Conservation (phyloP, 2,888 invertebrate species). For the Monopis laevigella region DNA sequence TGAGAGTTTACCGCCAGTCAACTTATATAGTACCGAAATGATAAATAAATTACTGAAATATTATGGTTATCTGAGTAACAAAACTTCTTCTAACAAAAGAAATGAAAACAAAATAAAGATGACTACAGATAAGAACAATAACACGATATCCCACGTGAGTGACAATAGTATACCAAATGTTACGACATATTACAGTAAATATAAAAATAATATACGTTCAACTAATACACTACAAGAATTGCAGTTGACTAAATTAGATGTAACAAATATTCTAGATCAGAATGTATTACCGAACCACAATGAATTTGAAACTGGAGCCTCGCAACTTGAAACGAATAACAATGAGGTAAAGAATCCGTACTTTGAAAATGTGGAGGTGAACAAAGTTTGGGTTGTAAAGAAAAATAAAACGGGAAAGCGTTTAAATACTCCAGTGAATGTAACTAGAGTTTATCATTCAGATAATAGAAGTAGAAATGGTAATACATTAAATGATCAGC, state of each 20-base stretch:
- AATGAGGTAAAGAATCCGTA: slow-evolving; percentile 1
- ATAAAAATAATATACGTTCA: slow-evolving; percentile 17
- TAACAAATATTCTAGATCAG: slow-evolving; percentile 41
- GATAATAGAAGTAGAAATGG: slow-evolving; percentile 18
- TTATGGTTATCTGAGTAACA: slow-evolving; percentile 56
- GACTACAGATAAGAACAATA: slow-evolving; percentile 24
- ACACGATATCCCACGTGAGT: slow-evolving; percentile 16
- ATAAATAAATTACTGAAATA: slow-evolving; percentile 56
- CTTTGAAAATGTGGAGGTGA: background rate
- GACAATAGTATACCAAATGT: slow-evolving; percentile 4
- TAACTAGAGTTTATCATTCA: slow-evolving; percentile 24
- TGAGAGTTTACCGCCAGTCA: slow-evolving; percentile 57
- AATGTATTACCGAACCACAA: slow-evolving; percentile 27
- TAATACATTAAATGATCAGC: slow-evolving; percentile 24
- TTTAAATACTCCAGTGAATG: slow-evolving; percentile 40
- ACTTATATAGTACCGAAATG: slow-evolving; percentile 61
- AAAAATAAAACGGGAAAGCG: slow-evolving; percentile 42
- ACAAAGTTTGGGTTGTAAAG: slow-evolving; percentile 12
- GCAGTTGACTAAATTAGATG: slow-evolving; percentile 32
- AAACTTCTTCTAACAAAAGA: slow-evolving; percentile 40
- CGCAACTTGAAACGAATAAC: background rate
- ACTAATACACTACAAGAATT: slow-evolving; percentile 23
- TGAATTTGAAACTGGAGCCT: background rate
- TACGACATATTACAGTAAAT: background rate
- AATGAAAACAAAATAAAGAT: slow-evolving; percentile 20